A percentile compares a stretch with the other conserved stretches of the same genome.
phyloP scores from a whole-genome alignment of 2,888 invertebrate genomes.

The Pterobdella sp. region DNA sequence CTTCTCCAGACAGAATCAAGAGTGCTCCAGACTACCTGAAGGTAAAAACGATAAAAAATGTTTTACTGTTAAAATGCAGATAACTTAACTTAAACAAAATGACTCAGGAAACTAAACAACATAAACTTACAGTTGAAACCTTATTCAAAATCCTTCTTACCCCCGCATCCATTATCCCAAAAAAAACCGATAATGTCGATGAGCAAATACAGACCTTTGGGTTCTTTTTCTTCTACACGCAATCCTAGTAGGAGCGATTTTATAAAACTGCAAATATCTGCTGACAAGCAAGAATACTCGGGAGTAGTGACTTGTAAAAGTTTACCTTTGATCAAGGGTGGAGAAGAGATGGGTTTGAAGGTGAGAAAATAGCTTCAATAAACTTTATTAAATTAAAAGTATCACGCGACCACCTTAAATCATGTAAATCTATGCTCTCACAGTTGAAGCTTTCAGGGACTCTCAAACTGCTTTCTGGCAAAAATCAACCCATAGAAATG shows the following conservation, averaged over 20 bases:
- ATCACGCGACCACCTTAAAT: neutral
- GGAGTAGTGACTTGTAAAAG: neutral
- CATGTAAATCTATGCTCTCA: no score
- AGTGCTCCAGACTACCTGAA: conserved; percentile 20
- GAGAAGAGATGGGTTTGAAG: neutral
- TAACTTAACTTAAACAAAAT: no score
- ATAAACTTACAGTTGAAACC: neutral
- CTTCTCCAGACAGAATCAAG: conserved; percentile 18
- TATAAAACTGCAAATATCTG: neutral
- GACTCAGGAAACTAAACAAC: no score
- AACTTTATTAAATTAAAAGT: neutral
- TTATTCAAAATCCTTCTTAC: neutral
- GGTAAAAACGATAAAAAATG: no score
- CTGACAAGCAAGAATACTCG: neutral
- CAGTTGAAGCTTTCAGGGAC: conserved; percentile 9
- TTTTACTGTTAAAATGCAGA: no score
- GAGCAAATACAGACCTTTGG: neutral
- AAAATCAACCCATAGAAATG: conserved; percentile 38
- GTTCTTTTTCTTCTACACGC: neutral
- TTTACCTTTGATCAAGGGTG: conserved; percentile 3
- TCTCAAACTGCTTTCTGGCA: neutral
- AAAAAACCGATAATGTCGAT: neutral
- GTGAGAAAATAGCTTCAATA: neutral
- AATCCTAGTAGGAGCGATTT: neutral
- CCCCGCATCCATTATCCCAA: neutral